A percentile compares a stretch with the other conserved stretches of the same genome.
Conservation (phyloP, 2,797 vertebrate species). For the Xiphophorus birchmanni region DNA sequence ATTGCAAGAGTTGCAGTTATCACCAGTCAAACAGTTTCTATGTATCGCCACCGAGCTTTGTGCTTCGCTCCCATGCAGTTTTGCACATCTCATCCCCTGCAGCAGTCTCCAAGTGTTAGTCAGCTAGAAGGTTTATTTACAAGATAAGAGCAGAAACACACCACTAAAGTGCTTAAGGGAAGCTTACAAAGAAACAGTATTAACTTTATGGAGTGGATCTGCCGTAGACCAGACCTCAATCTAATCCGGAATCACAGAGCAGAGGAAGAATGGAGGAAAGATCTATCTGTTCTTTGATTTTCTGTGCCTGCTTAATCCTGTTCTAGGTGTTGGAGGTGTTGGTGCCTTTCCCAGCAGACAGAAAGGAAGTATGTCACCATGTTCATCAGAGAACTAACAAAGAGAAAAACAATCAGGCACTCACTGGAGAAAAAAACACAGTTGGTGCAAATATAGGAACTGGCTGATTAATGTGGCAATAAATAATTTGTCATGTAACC, state of each 20-base stretch:
- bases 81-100: not conserved
- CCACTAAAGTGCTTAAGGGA: not conserved
- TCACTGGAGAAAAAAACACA: not conserved
- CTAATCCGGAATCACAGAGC: not conserved
- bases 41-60: not conserved
- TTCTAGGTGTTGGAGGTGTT: not conserved
- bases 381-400: not conserved
- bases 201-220: not conserved
- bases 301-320: not conserved
- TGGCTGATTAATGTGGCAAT: not conserved
- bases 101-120: not conserved
- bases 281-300: not conserved
- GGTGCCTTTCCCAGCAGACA: not conserved
- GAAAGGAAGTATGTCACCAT: not conserved
- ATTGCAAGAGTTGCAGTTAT: not conserved
- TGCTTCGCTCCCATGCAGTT: not conserved
- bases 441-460: not conserved
- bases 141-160: slow-evolving; percentile 3
- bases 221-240: not conserved
- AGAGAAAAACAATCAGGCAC: not conserved
- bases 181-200: slow-evolving; percentile 3
- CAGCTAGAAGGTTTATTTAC: not conserved
- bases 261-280: not conserved
- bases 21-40: not conserved
- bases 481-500: not conserved